phyloP scores from a whole-genome alignment of 2,113 vertebrate species.

The Colossoma macropomum region DNA sequence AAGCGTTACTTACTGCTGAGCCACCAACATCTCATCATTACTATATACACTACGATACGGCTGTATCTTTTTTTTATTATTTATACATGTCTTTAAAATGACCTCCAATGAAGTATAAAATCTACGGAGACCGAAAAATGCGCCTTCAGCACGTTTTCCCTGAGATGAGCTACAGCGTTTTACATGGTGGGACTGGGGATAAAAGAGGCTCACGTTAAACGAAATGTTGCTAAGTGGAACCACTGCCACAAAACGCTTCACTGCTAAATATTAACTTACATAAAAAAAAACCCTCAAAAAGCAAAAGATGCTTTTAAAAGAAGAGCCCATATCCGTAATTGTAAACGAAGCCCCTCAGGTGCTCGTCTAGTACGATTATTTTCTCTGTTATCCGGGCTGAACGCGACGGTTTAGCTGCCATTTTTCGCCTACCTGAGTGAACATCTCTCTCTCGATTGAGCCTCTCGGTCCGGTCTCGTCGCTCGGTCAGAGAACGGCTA shows the following conservation, averaged over 20 bases:
- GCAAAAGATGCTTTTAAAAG: too few species aligned
- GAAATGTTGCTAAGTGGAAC: not conserved
- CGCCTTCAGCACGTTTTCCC: not conserved
- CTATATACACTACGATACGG: not conserved
- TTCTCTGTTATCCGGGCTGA: not conserved
- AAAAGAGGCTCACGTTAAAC: not conserved
- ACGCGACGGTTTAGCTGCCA: not conserved
- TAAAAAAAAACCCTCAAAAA: too few species aligned
- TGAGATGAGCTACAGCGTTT: not conserved
- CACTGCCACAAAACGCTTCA: too few species aligned
- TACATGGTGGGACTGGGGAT: not conserved
- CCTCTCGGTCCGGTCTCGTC: slow-evolving; percentile 27
- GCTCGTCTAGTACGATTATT: not conserved
- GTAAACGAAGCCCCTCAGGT: too few species aligned
- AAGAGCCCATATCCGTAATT: too few species aligned
- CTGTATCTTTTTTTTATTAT: not conserved
- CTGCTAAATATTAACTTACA: too few species aligned
- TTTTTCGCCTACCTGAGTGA: slow-evolving; percentile 45
- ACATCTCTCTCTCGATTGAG: slow-evolving; percentile 29
- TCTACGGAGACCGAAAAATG: not conserved
- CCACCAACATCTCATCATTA: not conserved
- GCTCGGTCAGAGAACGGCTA: not conserved
- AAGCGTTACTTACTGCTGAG: not conserved
- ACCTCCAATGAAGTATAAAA: not conserved
- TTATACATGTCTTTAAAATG: not conserved